phyloP scores from a whole-genome alignment of 2,797 vertebrate species.

The Moxostoma hubbsi region DNA sequence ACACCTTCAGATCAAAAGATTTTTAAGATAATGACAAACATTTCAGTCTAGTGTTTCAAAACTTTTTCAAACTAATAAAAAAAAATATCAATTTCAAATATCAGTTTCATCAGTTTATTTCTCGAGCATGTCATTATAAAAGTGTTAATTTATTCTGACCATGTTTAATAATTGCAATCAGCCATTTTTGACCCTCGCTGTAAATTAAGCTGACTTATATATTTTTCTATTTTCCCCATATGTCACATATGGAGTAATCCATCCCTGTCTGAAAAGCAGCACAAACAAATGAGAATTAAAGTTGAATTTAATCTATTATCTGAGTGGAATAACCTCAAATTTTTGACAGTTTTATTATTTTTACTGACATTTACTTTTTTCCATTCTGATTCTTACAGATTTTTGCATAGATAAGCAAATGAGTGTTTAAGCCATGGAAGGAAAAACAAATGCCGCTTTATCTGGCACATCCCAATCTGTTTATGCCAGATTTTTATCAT shows the following conservation, averaged over 20 bases:
- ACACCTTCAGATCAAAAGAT: too few relatives aligned
- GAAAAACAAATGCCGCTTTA: conserved; percentile 57
- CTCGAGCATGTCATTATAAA: neutral
- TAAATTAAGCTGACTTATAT: conserved; percentile 31
- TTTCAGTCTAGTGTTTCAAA: too few relatives aligned
- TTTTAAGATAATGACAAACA: too few relatives aligned
- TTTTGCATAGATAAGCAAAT: conserved; percentile 42
- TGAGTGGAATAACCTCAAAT: neutral
- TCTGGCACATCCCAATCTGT: conserved; percentile 46
- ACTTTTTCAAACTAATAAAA: neutral
- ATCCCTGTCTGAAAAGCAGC: conserved; percentile 2
- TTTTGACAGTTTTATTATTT: conserved; percentile 35
- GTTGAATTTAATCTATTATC: conserved; percentile 6
- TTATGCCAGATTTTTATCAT: conserved; percentile 47
- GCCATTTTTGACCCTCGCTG: neutral
- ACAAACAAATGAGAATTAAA: conserved; percentile 28
- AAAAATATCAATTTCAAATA: neutral
- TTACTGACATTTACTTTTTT: conserved; percentile 22
- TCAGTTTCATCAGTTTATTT: neutral
- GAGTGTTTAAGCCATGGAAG: conserved; percentile 48
- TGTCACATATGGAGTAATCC: conserved; percentile 26
- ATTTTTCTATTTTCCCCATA: neutral
- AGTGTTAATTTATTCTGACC: conserved; percentile 7
- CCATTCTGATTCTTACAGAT: conserved; percentile 13
- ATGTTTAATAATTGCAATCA: neutral